phyloP scores from a whole-genome alignment of 2,113 vertebrate species.

The Leuciscus idus region DNA sequence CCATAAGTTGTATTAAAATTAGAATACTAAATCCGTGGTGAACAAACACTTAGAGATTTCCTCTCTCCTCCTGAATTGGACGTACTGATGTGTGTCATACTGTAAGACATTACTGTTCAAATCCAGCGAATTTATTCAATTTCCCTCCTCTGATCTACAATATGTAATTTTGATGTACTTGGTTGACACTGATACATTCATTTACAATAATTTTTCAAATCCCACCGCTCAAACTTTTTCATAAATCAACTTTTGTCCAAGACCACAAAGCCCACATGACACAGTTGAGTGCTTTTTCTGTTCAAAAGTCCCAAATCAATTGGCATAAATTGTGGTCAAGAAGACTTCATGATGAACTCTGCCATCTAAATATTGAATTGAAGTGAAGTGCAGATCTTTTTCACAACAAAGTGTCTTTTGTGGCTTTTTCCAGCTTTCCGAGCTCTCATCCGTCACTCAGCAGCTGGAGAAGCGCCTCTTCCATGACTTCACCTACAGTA shows the following conservation, averaged over 20 bases:
- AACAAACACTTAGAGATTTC: background rate
- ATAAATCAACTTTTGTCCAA: background rate
- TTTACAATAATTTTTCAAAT: background rate
- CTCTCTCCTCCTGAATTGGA: background rate
- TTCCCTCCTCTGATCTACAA: background rate
- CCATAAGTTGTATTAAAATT: background rate
- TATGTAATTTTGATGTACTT: background rate
- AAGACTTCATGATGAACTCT: slow-evolving; percentile 3
- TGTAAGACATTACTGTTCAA: background rate
- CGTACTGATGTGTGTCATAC: background rate
- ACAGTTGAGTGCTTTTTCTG: background rate
- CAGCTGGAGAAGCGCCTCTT: slow-evolving; percentile 30
- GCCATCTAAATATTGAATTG: background rate
- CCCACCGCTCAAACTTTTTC: background rate
- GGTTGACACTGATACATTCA: background rate
- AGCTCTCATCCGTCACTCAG: background rate
- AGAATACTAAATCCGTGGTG: background rate
- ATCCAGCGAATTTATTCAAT: background rate
- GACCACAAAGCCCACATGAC: slow-evolving; percentile 3
- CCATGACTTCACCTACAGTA: slow-evolving; percentile 25
- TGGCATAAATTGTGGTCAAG: slow-evolving; percentile 6
- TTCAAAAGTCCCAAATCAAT: background rate
- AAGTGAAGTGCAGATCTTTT: background rate
- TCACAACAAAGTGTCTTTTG: background rate
- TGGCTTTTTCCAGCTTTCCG: background rate